These are phyloP conservation scores for Argyresthia goedartella DNA, from an alignment of 2,888 invertebrate species.

Conservation along the genomic window DNA sequence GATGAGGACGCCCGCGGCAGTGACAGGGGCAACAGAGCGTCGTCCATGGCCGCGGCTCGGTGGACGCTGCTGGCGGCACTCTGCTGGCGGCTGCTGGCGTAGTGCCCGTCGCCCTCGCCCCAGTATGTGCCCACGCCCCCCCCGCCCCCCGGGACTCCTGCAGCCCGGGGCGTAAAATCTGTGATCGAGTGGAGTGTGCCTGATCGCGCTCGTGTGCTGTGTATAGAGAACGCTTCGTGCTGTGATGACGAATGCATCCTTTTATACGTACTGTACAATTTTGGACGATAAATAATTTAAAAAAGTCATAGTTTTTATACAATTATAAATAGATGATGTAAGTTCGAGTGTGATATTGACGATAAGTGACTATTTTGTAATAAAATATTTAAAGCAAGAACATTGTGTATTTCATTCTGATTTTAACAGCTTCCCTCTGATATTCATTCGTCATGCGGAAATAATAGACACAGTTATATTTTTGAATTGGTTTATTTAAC, in stretches of 20 bases:
- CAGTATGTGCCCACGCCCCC: constrained; percentile 4
- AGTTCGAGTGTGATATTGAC: constrained; percentile 69
- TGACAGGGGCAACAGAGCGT: constrained; percentile 13
- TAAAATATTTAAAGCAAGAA: constrained; percentile 52
- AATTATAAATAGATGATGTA: constrained; percentile 70
- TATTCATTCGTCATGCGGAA: constrained; percentile 12
- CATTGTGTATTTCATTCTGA: constrained; percentile 2
- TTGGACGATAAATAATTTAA: constrained; percentile 59
- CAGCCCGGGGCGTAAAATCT: too few species aligned
- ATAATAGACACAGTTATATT: constrained; percentile 53
- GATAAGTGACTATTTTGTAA: constrained; percentile 64
- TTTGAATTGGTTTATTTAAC: constrained; percentile 69
- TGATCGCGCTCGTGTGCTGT: constrained; percentile 54
- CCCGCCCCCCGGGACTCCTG: constrained; percentile 25
- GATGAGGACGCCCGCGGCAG: constrained; percentile 15
- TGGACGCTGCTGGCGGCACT: constrained; percentile 14
- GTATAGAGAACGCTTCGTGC: constrained; percentile 49
- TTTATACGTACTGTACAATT: constrained; percentile 35
- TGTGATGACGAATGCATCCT: constrained; percentile 56
- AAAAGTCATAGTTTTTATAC: constrained; percentile 72
- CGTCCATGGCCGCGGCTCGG: constrained; percentile 12
- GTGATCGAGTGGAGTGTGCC: constrained; percentile 51
- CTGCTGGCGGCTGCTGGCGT: constrained; percentile 20
- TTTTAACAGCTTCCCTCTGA: background rate
- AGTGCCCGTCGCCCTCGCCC: constrained; percentile 18